phyloP scores from a whole-genome alignment of 2,888 invertebrate genomes.

The Eilema depressum region DNA sequence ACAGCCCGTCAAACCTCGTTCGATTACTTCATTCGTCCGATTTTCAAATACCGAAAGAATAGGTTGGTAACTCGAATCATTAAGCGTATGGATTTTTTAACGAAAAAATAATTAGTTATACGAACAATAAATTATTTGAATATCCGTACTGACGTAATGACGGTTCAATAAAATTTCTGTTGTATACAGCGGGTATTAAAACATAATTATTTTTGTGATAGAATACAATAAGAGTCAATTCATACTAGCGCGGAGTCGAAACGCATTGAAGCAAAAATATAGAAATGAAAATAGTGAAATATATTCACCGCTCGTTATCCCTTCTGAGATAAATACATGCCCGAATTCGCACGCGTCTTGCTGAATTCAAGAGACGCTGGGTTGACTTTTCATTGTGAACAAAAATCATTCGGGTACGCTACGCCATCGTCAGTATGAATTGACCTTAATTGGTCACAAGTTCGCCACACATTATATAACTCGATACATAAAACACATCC shows the following conservation, averaged over 20 bases:
- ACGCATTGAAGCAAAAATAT: not conserved
- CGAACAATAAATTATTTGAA: not conserved
- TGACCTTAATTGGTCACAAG: not conserved
- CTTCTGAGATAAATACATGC: no score
- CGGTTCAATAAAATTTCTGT: conserved; percentile 39
- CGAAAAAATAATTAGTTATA: not conserved
- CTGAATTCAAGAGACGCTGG: no score
- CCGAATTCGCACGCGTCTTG: no score
- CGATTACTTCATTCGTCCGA: no score
- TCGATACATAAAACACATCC: conserved; percentile 32
- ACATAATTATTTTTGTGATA: conserved; percentile 27
- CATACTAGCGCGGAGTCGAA: not conserved
- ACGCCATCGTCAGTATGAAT: no score
- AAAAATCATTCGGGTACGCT: no score
- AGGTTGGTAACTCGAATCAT: not conserved
- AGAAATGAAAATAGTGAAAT: no score
- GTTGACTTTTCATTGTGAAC: no score
- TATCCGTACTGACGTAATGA: not conserved
- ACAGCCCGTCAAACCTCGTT: not conserved
- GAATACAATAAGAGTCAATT: conserved; percentile 6
- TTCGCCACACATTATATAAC: conserved; percentile 39
- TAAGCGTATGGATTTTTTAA: not conserved
- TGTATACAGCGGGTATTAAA: conserved; percentile 30
- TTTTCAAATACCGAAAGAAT: not conserved
- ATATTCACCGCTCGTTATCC: no score